These are phyloP conservation scores for Leucophenga maculata DNA, from an alignment of 2,888 invertebrate genomes.

Conservation along the genomic window DNA sequence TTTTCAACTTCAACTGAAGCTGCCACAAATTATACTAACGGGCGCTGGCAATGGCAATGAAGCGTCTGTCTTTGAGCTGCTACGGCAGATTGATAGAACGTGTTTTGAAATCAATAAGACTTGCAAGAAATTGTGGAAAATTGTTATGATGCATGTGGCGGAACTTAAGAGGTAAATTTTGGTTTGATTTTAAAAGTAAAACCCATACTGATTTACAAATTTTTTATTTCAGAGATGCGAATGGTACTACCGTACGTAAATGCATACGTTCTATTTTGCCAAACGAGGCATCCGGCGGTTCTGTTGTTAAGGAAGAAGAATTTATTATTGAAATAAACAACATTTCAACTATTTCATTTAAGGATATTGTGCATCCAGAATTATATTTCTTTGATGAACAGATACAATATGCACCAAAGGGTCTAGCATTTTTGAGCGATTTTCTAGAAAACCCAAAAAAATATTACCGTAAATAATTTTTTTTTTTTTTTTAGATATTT, in stretches of 20 bases:
- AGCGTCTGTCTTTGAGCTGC: neutral
- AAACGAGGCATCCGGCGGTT: neutral
- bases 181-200: too few relatives aligned
- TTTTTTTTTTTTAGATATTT: too few relatives aligned
- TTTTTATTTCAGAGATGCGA: neutral
- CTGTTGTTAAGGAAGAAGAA: too few relatives aligned
- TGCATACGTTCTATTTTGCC: neutral
- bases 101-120: neutral
- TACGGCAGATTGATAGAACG: neutral
- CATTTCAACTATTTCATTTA: neutral
- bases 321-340: too few relatives aligned
- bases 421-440: conserved; percentile 53
- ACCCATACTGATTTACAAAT: too few relatives aligned
- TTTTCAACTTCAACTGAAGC: conserved; percentile 54
- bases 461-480: neutral
- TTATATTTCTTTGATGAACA: conserved; percentile 56
- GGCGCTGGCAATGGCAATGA: conserved; percentile 39
- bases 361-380: conserved; percentile 48
- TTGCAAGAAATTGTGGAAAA: neutral
- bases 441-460: conserved; percentile 52
- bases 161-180: neutral
- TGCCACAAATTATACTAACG: conserved; percentile 47
- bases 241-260: neutral
- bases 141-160: neutral
- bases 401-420: conserved; percentile 58